phyloP scores from a whole-genome alignment of 2,797 vertebrate species.

The Podarcis siculus region DNA sequence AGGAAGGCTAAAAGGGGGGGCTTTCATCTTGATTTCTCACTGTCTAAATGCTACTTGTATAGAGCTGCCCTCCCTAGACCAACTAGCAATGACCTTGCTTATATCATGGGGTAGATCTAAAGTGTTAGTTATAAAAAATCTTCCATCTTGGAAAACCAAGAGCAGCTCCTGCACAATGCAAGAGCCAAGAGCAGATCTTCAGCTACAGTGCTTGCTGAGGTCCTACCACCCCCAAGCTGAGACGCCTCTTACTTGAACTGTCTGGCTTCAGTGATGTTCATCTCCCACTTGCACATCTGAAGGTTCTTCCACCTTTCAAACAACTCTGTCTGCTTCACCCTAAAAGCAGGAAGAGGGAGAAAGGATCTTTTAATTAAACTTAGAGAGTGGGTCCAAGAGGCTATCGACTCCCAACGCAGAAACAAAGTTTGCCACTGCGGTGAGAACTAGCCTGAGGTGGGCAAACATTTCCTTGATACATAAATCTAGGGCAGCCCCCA shows the following conservation, averaged over 20 bases:
- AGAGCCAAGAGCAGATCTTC: background rate
- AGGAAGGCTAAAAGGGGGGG: too few relatives aligned
- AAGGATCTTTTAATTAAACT: background rate
- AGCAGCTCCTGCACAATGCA: background rate
- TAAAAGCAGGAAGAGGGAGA: conserved; percentile 57
- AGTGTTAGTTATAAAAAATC: too few relatives aligned
- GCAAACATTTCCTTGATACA: too few relatives aligned
- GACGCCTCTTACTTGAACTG: conserved; percentile 89
- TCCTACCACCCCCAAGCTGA: too few relatives aligned
- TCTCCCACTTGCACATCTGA: conserved; percentile 94
- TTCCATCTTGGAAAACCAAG: too few relatives aligned
- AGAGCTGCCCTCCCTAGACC: too few relatives aligned
- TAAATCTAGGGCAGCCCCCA: too few relatives aligned
- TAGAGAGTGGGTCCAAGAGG: background rate
- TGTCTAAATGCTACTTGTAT: too few relatives aligned
- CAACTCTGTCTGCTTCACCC: conserved; percentile 96
- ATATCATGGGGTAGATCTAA: too few relatives aligned
- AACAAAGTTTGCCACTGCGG: background rate
- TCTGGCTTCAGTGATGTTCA: conserved; percentile 90
- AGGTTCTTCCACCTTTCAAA: conserved; percentile 96
- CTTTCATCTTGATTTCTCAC: too few relatives aligned
- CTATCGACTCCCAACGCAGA: background rate
- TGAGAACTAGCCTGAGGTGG: background rate
- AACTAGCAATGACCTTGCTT: too few relatives aligned
- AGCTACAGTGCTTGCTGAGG: background rate